Conservation (phyloP, 2,113 vertebrate species). For the Misgurnus anguillicaudatus region DNA sequence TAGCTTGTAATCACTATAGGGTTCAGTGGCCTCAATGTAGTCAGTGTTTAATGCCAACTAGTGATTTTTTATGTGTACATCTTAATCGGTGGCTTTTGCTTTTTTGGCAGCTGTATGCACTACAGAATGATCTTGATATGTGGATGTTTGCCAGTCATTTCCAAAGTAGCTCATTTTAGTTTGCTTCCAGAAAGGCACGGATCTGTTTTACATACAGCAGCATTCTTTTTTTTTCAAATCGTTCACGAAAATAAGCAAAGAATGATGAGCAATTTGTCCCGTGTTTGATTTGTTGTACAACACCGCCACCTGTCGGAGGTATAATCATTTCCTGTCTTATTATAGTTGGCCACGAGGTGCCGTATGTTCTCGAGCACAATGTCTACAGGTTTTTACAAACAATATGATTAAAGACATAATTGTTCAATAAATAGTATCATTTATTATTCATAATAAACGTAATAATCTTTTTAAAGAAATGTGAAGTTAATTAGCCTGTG, state of each 20-base stretch:
- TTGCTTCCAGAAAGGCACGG: neutral
- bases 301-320: constrained; percentile 47
- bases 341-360: too few species aligned
- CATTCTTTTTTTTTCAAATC: neutral
- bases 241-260: neutral
- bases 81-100: neutral
- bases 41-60: neutral
- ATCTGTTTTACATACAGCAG: neutral
- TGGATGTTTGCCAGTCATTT: neutral
- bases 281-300: constrained; percentile 13
- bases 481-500: too few species aligned
- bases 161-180: neutral
- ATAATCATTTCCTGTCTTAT: neutral
- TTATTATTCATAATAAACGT: too few species aligned
- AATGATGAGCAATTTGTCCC: too few species aligned
- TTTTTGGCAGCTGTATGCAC: neutral
- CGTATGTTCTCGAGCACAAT: too few species aligned
- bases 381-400: too few species aligned
- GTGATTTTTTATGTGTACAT: neutral
- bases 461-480: too few species aligned
- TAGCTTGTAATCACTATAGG: neutral
- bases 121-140: neutral
- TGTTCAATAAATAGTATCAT: too few species aligned
- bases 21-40: neutral
- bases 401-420: too few species aligned